Evolutionary conservation across 2,888 invertebrate species (phyloP), one percentile per base, ranked within the genome.

Genomic region (Xestia c-nigrum): DNA sequence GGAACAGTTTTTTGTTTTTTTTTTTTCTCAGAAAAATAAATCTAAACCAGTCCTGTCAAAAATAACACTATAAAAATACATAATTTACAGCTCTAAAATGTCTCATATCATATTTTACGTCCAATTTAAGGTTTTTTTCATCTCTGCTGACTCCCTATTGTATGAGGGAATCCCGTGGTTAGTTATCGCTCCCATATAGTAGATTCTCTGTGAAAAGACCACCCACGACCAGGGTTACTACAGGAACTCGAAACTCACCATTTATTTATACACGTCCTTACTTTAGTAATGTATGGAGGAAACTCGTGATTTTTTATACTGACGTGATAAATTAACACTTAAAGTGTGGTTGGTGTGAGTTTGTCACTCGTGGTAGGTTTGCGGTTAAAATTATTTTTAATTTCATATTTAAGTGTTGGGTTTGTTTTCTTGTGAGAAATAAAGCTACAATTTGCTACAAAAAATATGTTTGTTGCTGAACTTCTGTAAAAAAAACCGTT

Each of bases 71-170:
- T 64, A 69, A 72, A 46, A 76, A 76, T 72, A 72, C 59, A 69
- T 72, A 76, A 78, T 85, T 80, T 86, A 84, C 68, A 57, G 67
- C 75, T 71, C n/a, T 0, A 38, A 67, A 71, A 47, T 68, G 72
- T 68, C 57, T 74, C 50, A 64, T 75, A 67, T 85, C 84, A 84
- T 91, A 91, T 88, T 87, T 92, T 89, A 91, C 80, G 76, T 85
- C 87, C 86, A 90, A 91, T 90, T 90, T 87, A 74, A 80, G 69
- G 78, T 71, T 85, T 83, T 86, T 87, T 86, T 85, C 86, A 85
- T 81, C 73, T 84, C 79, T 85, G 73, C 72, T 75, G 78, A 78
- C 74, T 81, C 85, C 77, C 84, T 86, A 88, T 89, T 89, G 85
- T 87, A 82, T 63, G 78, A 85, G 75, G 78, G 81, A 82, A 74